Conservation (phyloP, 2,888 invertebrate species). For the Polymixis lichenea region DNA sequence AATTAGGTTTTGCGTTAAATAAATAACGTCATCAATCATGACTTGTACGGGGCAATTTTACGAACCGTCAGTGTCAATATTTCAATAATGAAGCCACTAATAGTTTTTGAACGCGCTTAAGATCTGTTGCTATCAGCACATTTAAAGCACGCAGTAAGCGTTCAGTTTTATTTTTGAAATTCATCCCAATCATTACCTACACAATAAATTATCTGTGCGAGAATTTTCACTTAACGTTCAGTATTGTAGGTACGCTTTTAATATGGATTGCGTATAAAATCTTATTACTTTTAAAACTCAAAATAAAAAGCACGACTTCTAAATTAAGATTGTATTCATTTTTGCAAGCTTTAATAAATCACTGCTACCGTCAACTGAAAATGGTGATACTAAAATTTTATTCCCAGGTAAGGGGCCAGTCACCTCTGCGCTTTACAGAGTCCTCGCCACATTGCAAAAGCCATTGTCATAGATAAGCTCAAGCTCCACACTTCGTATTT, state of each 20-base stretch:
- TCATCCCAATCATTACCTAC: too few relatives aligned
- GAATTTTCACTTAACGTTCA: neutral
- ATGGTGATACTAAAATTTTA: neutral
- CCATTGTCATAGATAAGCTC: conserved; percentile 46
- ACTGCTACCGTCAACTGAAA: conserved; percentile 14
- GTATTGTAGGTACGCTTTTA: neutral
- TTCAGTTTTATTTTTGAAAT: too few relatives aligned
- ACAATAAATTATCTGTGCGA: neutral
- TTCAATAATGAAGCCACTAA: too few relatives aligned
- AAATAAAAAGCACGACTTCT: neutral
- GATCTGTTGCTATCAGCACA: too few relatives aligned
- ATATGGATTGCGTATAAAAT: conserved; percentile 1
- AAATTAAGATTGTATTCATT: conserved; percentile 11
- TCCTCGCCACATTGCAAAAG: conserved; percentile 11
- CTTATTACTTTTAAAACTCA: too few relatives aligned
- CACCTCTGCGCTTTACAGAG: conserved; percentile 10
- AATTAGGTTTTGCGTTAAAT: neutral
- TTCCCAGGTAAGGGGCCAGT: conserved; percentile 16
- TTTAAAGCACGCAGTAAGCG: too few relatives aligned
- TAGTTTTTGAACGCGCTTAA: too few relatives aligned
- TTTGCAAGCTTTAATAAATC: conserved; percentile 43
- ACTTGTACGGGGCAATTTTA: neutral
- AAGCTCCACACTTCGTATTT: conserved; percentile 44
- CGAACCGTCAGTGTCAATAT: too few relatives aligned
- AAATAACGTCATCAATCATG: neutral